Percentiles rank a stretch among this genome's conserved stretches.
These are phyloP conservation scores for Asobara japonica DNA, from an alignment of 1,140 invertebrate species.

Conservation along the genomic window DNA sequence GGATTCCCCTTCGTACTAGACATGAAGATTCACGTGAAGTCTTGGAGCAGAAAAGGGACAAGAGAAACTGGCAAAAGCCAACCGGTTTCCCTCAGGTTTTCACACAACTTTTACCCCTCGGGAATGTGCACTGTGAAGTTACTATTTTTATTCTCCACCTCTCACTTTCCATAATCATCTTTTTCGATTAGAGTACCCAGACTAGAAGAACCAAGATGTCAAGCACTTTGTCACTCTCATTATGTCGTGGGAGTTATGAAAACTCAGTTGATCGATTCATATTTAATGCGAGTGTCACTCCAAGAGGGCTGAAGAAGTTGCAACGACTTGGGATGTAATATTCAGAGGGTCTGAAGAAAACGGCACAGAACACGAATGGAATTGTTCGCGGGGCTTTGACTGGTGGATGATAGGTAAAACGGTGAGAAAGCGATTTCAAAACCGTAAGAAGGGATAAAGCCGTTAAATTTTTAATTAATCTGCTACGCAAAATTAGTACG, in stretches of 20 bases:
- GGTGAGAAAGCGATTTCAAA: no score
- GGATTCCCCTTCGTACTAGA: not conserved
- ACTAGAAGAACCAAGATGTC: constrained; percentile 13
- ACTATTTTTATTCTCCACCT: not conserved
- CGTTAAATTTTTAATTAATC: no score
- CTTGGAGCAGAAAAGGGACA: not conserved
- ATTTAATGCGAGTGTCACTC: constrained; percentile 45
- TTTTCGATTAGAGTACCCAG: not conserved
- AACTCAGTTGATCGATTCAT: constrained; percentile 50
- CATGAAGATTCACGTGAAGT: not conserved
- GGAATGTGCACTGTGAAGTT: not conserved
- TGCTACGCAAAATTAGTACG: no score
- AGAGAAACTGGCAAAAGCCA: not conserved
- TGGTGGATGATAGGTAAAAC: no score
- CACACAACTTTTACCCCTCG: not conserved
- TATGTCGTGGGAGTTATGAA: constrained; percentile 45
- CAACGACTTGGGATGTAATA: not conserved
- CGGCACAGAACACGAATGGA: not conserved
- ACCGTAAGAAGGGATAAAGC: no score
- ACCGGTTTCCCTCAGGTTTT: not conserved
- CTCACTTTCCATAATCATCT: not conserved
- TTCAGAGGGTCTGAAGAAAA: not conserved
- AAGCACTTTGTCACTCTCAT: constrained; percentile 30
- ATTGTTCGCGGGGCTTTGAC: no score
- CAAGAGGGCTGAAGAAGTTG: not conserved